Evolutionary conservation across 1,140 invertebrate species (phyloP).

Genomic region (Xylocopa sonorina): DNA sequence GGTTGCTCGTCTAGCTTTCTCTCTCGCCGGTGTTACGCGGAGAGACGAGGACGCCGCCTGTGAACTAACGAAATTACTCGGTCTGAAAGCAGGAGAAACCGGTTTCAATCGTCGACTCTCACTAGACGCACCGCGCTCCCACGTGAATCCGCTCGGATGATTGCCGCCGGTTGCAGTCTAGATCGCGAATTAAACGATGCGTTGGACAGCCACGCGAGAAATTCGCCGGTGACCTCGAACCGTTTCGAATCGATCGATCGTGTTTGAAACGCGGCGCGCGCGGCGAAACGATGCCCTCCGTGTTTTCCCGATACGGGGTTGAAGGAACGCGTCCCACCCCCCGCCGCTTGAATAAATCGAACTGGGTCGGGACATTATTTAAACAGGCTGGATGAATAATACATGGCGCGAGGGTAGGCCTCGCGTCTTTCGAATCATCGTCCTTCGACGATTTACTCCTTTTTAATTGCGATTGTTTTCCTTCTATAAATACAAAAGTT

Average conservation of each 20-base stretch:
- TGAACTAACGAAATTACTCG: slow-evolving; percentile 56
- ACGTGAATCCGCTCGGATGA: slow-evolving; percentile 25
- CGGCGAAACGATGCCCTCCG: too few species aligned
- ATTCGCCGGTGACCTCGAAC: background rate
- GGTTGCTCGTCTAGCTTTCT: slow-evolving; percentile 15
- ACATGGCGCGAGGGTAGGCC: background rate
- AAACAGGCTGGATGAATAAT: slow-evolving; percentile 13
- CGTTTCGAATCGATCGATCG: background rate
- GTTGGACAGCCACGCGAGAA: slow-evolving; percentile 22
- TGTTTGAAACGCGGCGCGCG: background rate
- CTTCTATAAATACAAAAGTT: background rate
- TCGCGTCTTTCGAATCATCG: background rate
- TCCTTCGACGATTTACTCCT: background rate
- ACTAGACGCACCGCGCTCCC: slow-evolving; percentile 39
- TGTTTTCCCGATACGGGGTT: too few species aligned
- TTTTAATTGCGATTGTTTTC: background rate
- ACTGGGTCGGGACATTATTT: slow-evolving; percentile 9
- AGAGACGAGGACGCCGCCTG: slow-evolving; percentile 22
- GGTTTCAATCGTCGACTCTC: slow-evolving; percentile 57
- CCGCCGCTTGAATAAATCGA: slow-evolving; percentile 17
- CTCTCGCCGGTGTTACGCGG: background rate
- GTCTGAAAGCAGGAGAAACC: slow-evolving; percentile 62
- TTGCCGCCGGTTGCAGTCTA: slow-evolving; percentile 30
- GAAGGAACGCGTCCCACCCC: background rate
- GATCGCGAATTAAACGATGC: slow-evolving; percentile 25